Evolutionary conservation across 2,113 vertebrate species (phyloP).

Genomic region (Campylorhamphus procurvoides): DNA sequence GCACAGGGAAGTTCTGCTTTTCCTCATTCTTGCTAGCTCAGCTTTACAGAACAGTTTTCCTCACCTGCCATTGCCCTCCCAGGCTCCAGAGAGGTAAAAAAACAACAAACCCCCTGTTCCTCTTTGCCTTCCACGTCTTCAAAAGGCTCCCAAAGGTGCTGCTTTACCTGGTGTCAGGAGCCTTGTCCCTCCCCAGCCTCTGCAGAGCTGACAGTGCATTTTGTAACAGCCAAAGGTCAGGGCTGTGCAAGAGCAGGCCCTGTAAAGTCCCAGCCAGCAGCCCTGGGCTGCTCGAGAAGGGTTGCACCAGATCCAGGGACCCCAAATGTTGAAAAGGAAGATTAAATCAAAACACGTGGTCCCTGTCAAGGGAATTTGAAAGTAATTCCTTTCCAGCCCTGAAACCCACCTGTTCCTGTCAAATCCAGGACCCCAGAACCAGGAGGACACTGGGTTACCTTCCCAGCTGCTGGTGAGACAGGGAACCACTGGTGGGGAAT

Average conservation of each 20-base stretch:
- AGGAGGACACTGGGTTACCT: background rate
- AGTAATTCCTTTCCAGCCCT: background rate
- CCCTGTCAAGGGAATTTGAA: background rate
- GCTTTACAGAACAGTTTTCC: background rate
- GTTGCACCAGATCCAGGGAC: background rate
- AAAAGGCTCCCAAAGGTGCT: background rate
- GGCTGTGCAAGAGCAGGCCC: background rate
- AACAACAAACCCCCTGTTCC: background rate
- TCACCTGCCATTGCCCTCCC: background rate
- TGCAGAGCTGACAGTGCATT: background rate
- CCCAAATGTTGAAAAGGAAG: background rate
- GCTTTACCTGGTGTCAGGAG: background rate
- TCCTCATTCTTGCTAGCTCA: background rate
- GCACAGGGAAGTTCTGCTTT: background rate
- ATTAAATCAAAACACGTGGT: background rate
- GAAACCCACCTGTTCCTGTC: background rate
- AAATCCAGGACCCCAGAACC: background rate
- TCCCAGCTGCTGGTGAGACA: accelerated
- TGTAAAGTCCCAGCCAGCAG: background rate
- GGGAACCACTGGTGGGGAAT: background rate
- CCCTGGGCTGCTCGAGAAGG: background rate
- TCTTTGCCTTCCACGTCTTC: background rate
- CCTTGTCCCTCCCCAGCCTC: background rate
- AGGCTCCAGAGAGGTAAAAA: background rate
- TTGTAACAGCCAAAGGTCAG: background rate